Evolutionary conservation across 2,888 invertebrate species (phyloP).

Genomic region (Morpho helenor): DNA sequence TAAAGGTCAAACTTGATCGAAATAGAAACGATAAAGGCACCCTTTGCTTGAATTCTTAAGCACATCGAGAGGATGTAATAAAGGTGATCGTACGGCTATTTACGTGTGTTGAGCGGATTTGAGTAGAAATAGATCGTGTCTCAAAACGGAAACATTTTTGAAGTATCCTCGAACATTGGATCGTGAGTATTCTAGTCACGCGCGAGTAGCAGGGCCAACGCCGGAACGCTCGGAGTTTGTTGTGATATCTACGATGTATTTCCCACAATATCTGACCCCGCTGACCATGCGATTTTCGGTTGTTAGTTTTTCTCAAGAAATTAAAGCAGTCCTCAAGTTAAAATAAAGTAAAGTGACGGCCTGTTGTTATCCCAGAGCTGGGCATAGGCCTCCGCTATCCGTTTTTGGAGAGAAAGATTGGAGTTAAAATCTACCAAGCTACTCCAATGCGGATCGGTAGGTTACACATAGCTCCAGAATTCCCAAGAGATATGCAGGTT

Average conservation of each 20-base stretch:
- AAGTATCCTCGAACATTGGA: conserved; percentile 63
- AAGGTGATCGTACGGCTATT: conserved; percentile 61
- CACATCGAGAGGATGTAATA: conserved; percentile 47
- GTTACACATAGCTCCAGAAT: too few relatives aligned
- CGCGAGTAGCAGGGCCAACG: conserved; percentile 60
- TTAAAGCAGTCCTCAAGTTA: too few relatives aligned
- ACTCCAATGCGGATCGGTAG: too few relatives aligned
- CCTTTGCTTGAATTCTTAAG: conserved; percentile 31
- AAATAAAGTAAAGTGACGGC: too few relatives aligned
- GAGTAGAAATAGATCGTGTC: conserved; percentile 65
- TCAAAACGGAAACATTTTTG: conserved; percentile 72
- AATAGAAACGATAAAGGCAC: conserved; percentile 29
- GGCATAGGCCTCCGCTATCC: too few relatives aligned
- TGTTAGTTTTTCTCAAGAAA: conserved; percentile 5
- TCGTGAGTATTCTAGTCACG: conserved; percentile 66
- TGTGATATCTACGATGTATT: conserved; percentile 69
- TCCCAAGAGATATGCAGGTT: too few relatives aligned
- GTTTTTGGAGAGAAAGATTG: too few relatives aligned
- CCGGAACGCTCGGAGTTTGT: conserved; percentile 69
- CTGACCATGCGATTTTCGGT: conserved; percentile 56
- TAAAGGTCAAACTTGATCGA: conserved; percentile 25
- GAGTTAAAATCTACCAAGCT: too few relatives aligned
- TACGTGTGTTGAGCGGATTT: conserved; percentile 65
- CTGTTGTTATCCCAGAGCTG: too few relatives aligned
- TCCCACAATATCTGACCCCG: conserved; percentile 71